Conservation (phyloP, 2,113 vertebrate genomes). For the Fulmarus glacialis region DNA sequence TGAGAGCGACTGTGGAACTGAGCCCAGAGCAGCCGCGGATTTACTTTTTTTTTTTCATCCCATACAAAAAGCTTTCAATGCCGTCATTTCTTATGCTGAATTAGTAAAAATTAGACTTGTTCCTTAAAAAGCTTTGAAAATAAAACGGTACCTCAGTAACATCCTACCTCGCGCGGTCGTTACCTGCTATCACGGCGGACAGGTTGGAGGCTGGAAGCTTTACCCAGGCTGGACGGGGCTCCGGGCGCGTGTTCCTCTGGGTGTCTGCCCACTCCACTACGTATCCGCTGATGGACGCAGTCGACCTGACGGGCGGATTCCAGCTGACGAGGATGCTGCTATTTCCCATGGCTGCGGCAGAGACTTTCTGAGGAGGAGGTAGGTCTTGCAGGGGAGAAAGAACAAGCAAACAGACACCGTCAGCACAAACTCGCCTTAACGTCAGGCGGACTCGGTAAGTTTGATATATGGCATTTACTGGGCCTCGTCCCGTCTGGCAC, state of each 20-base stretch:
- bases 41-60: background rate
- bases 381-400: slow-evolving; percentile 15
- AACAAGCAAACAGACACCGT: accelerated
- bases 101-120: accelerated
- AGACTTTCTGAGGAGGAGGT: slow-evolving; percentile 51
- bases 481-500: accelerated
- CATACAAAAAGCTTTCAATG: background rate
- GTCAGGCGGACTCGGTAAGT: accelerated
- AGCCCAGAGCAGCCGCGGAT: background rate
- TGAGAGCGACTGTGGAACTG: background rate
- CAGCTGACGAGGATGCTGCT: slow-evolving; percentile 63
- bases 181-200: slow-evolving; percentile 66
- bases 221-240: slow-evolving; percentile 44
- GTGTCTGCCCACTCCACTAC: slow-evolving; percentile 71
- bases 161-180: accelerated
- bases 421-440: accelerated
- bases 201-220: background rate
- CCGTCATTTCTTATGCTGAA: background rate
- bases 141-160: accelerated
- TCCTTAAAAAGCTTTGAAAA: accelerated
- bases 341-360: background rate
- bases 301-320: background rate
- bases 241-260: accelerated
- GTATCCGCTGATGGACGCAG: background rate
- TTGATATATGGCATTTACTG: accelerated